Conservation (phyloP, 2,888 invertebrate species). For the Synergus laeviventris region DNA sequence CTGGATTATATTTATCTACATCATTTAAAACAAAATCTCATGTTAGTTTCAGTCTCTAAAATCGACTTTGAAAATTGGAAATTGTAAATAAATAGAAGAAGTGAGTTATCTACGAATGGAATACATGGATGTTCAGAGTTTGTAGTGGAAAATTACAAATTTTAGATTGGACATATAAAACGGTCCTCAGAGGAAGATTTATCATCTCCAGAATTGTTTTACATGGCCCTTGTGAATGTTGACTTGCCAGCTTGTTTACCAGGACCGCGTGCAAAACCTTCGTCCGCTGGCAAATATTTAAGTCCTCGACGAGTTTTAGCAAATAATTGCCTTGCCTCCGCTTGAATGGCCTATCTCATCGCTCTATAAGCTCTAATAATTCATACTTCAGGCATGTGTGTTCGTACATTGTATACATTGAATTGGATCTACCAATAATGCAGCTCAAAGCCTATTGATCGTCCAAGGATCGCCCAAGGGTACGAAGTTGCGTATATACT, state of each 20-base stretch:
- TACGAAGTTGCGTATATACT: background rate
- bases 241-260: slow-evolving; percentile 36
- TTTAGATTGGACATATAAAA: slow-evolving; percentile 10
- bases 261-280: slow-evolving; percentile 31
- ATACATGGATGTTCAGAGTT: too few relatives aligned
- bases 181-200: slow-evolving; percentile 11
- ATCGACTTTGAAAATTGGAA: background rate
- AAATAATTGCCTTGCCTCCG: slow-evolving; percentile 30
- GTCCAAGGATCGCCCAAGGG: background rate
- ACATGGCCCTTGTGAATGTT: slow-evolving; percentile 27
- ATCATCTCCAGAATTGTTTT: slow-evolving; percentile 1
- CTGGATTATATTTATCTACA: background rate
- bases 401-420: background rate
- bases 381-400: slow-evolving; percentile 9
- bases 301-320: slow-evolving; percentile 24
- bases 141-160: slow-evolving; percentile 8
- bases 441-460: slow-evolving; percentile 7
- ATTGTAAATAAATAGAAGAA: too few relatives aligned
- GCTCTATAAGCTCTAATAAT: slow-evolving; percentile 34
- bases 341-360: slow-evolving; percentile 23
- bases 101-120: too few relatives aligned
- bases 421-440: slow-evolving; percentile 6
- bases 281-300: slow-evolving; percentile 22
- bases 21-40: background rate
- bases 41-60: background rate